phyloP scores from a whole-genome alignment of 2,113 vertebrate species.

The Cariama cristata region DNA sequence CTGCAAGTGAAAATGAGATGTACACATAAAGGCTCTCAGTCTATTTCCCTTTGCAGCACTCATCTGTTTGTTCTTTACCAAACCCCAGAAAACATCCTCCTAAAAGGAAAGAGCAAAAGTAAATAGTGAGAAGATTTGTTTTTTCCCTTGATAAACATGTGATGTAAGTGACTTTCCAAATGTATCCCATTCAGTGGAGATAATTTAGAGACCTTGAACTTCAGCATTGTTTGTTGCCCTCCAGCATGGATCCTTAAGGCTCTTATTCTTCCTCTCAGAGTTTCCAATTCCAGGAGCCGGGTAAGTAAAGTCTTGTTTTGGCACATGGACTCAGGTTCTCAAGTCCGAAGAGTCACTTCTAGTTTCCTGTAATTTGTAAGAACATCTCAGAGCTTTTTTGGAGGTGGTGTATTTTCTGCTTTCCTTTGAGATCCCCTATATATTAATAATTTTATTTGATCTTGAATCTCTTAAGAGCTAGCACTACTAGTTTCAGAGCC shows the following conservation, averaged over 20 bases:
- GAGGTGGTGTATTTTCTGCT: slow-evolving; percentile 32
- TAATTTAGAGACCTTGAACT: slow-evolving; percentile 43
- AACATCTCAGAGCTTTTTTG: slow-evolving; percentile 9
- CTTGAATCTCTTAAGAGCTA: slow-evolving; percentile 41
- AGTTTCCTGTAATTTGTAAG: background rate
- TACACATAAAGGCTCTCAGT: slow-evolving; percentile 48
- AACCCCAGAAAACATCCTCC: slow-evolving; percentile 68
- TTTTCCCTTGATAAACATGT: slow-evolving; percentile 74
- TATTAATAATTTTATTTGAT: slow-evolving; percentile 62
- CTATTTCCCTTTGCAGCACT: slow-evolving; percentile 57
- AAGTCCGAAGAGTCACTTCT: slow-evolving; percentile 10
- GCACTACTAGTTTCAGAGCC: slow-evolving; percentile 40
- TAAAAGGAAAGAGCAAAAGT: slow-evolving; percentile 59
- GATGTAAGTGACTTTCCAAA: slow-evolving; percentile 72
- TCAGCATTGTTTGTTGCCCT: background rate
- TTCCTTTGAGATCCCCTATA: slow-evolving; percentile 37
- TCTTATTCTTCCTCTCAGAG: background rate
- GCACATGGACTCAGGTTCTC: background rate
- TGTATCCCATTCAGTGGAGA: slow-evolving; percentile 49
- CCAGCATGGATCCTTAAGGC: background rate
- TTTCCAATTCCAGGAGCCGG: background rate
- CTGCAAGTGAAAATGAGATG: slow-evolving; percentile 50
- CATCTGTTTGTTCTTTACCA: slow-evolving; percentile 74
- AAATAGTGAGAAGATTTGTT: slow-evolving; percentile 73
- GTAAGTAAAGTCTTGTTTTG: background rate